Conservation (phyloP, 2,888 invertebrate genomes). For the Craniophora ligustri region DNA sequence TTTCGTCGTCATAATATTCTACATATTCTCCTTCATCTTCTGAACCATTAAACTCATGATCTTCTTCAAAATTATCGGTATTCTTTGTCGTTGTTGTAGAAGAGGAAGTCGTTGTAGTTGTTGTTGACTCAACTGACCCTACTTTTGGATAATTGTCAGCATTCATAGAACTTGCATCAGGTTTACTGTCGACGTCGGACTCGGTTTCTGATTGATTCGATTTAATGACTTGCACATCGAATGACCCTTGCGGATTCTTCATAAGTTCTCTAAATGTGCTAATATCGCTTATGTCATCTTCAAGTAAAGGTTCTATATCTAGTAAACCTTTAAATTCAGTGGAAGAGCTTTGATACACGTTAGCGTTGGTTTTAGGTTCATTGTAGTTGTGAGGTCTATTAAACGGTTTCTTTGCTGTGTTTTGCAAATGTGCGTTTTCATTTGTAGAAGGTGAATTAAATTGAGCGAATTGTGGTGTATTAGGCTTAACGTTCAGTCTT, state of each 20-base stretch:
- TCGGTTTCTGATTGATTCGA: constrained; percentile 71
- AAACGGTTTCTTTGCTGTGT: constrained; percentile 60
- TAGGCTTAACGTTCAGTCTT: constrained; percentile 78
- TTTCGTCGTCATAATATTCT: constrained; percentile 80
- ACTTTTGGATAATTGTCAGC: constrained; percentile 74
- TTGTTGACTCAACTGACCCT: constrained; percentile 53
- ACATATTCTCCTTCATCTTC: constrained; percentile 77
- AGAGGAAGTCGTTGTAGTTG: constrained; percentile 56
- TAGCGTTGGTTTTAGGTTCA: constrained; percentile 61
- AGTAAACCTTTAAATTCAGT: constrained; percentile 85
- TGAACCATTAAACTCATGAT: constrained; percentile 66
- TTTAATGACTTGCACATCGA: constrained; percentile 88
- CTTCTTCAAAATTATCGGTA: constrained; percentile 52
- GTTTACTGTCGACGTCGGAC: constrained; percentile 74
- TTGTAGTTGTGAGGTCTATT: constrained; percentile 60
- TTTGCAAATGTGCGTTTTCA: constrained; percentile 57
- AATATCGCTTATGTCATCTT: constrained; percentile 88
- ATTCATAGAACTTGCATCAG: constrained; percentile 82
- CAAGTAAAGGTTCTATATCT: constrained; percentile 88
- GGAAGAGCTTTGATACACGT: constrained; percentile 70
- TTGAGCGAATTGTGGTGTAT: constrained; percentile 68
- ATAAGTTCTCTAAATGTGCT: constrained; percentile 83
- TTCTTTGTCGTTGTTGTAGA: constrained; percentile 53
- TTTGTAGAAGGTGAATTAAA: constrained; percentile 63
- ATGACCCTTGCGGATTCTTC: constrained; percentile 82